Conservation (phyloP, 1,140 invertebrate genomes). For the Drosophila yakuba region DNA sequence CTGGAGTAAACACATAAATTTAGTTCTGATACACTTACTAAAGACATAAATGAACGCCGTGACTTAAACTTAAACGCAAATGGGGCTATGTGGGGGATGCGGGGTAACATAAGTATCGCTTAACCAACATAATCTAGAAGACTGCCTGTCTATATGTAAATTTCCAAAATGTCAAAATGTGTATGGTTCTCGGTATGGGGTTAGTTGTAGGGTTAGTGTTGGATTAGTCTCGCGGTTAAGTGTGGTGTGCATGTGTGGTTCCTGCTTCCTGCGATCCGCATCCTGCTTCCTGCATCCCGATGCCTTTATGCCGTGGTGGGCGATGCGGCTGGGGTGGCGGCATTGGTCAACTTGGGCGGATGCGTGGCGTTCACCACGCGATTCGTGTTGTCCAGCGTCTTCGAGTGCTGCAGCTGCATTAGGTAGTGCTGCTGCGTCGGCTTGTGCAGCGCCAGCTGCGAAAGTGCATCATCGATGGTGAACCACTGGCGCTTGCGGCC, state of each 20-base stretch:
- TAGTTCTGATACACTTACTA: slow-evolving; percentile 63
- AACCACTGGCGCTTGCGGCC: slow-evolving; percentile 97
- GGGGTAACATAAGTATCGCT: slow-evolving; percentile 45
- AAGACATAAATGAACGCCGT: slow-evolving; percentile 68
- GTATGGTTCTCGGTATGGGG: slow-evolving; percentile 18
- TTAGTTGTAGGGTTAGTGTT: slow-evolving; percentile 23
- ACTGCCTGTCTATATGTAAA: slow-evolving; percentile 81
- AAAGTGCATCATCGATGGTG: slow-evolving; percentile 93
- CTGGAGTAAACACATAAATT: slow-evolving; percentile 63
- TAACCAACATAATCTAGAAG: slow-evolving; percentile 62
- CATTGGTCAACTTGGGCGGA: slow-evolving; percentile 71
- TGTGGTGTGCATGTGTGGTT: slow-evolving; percentile 33
- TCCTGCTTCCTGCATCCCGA: slow-evolving; percentile 7
- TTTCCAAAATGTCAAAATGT: slow-evolving; percentile 74
- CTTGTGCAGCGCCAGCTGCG: slow-evolving; percentile 94
- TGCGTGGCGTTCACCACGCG: slow-evolving; percentile 75
- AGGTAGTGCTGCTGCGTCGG: slow-evolving; percentile 95
- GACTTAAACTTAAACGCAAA: slow-evolving; percentile 70
- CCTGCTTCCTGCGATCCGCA: slow-evolving; percentile 9
- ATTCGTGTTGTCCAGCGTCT: slow-evolving; percentile 79
- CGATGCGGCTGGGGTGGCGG: slow-evolving; percentile 67
- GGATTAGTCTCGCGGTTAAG: slow-evolving; percentile 36
- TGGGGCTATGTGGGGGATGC: slow-evolving; percentile 36
- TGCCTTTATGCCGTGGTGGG: slow-evolving; percentile 78
- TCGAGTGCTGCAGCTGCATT: slow-evolving; percentile 88